phyloP scores from a whole-genome alignment of 2,113 vertebrate genomes.

The Desmodus rotundus region DNA sequence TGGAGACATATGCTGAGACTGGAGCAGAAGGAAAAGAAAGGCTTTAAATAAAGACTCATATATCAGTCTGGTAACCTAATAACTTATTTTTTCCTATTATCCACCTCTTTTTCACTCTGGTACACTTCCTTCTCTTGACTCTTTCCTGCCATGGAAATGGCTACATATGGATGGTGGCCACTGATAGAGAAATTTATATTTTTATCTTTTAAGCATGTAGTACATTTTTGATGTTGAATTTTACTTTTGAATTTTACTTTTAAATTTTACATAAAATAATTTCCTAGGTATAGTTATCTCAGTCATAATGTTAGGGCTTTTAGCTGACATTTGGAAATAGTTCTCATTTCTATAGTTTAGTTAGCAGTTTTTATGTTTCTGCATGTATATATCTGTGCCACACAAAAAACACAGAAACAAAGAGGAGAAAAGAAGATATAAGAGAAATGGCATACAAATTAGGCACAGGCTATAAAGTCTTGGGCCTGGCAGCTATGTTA shows the following conservation, averaged over 20 bases:
- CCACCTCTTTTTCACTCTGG: background rate
- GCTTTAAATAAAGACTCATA: background rate
- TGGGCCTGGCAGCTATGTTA: background rate
- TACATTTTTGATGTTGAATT: background rate
- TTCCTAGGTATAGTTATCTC: background rate
- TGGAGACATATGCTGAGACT: background rate
- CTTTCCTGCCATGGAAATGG: background rate
- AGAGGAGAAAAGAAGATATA: background rate
- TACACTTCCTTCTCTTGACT: background rate
- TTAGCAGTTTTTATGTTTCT: slow-evolving; percentile 4
- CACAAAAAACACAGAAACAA: background rate
- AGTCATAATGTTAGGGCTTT: background rate
- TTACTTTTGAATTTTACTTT: background rate
- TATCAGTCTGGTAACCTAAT: background rate
- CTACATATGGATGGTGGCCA: background rate
- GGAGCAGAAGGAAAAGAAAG: background rate
- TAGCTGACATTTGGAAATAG: background rate
- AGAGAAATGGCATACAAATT: background rate
- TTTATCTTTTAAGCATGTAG: background rate
- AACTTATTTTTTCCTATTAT: background rate
- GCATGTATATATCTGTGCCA: background rate
- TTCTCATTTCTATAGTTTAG: background rate
- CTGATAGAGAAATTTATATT: slow-evolving; percentile 5
- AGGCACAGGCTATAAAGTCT: background rate
- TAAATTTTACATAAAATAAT: background rate